Evolutionary conservation across 2,888 invertebrate genomes (phyloP).

Genomic region (Oscheius sp.): DNA sequence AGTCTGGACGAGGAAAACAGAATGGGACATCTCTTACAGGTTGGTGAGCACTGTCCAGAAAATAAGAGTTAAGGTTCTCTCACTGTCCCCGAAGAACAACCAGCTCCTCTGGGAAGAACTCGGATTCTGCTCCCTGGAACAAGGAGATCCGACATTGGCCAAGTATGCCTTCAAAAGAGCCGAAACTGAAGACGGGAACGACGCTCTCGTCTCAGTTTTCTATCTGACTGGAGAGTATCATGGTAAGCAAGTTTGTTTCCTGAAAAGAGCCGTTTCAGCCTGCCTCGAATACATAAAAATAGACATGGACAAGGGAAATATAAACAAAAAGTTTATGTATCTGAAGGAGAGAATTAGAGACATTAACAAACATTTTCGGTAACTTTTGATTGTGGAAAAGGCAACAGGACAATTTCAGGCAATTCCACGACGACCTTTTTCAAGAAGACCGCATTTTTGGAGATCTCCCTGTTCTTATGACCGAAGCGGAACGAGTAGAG

Average conservation of each 20-base stretch:
- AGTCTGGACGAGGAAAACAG: conserved; percentile 38
- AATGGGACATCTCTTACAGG: conserved; percentile 50
- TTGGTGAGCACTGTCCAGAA: not conserved
- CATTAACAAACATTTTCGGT: conserved; percentile 47
- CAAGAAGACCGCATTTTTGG: conserved; percentile 48
- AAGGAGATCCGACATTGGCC: conserved; percentile 50
- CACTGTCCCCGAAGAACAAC: conserved; percentile 47
- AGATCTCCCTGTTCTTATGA: not conserved
- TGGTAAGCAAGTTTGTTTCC: conserved; percentile 15
- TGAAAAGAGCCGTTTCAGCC: conserved; percentile 13
- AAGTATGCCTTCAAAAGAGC: conserved; percentile 46
- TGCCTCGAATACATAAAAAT: conserved; percentile 34
- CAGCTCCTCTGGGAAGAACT: conserved; percentile 47
- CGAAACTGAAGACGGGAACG: conserved; percentile 38
- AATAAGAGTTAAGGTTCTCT: conserved; percentile 38
- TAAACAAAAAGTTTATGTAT: conserved; percentile 45
- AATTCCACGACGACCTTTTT: conserved; percentile 46
- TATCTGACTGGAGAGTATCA: conserved; percentile 44
- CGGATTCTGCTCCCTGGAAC: conserved; percentile 44
- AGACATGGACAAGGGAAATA: conserved; percentile 25
- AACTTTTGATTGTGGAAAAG: not conserved
- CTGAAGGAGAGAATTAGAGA: conserved; percentile 45
- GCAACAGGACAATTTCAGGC: conserved; percentile 16
- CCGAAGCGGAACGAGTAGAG: not conserved
- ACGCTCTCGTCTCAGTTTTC: conserved; percentile 43